Base-by-base conservation (phyloP, 2,113 vertebrate genomes). In the Gnathonemus echidnorhynchus region DNA sequence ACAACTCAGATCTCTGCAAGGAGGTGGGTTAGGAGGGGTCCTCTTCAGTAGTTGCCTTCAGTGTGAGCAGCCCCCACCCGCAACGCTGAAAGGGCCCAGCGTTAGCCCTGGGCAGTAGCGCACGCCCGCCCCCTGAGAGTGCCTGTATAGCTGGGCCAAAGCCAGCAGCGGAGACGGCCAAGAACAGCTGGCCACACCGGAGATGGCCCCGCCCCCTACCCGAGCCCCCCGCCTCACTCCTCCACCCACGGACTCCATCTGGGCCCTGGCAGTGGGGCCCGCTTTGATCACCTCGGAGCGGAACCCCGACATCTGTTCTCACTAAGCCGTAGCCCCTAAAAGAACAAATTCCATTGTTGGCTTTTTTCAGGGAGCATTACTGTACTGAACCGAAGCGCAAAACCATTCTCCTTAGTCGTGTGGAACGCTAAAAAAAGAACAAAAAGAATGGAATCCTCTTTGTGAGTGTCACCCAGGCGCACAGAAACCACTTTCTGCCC, bases 221-320 rank as follows among this genome's bases (percentile, higher is more conserved):
- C 5, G 5, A 80, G 15, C 27, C 74, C 74, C 92, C 93, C 92
- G 86, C 90, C 91, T 87, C 93, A 91, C 92, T 93, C 91, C 92
- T 93, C 93, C 92, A 92, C 93, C 93, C 92, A 93, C 93, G 91
- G 91, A 90, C 91, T 95, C 94, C 94, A 94, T 95, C 94, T 95
- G 94, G 91, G 93, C 92, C 91, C 86, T 88, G 49, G 93, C 83
- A 93, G 88, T 90, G 89, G 92, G 92, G 86, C 35, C 80, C 89
- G 91, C 93, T 95, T 94, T 94, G 93, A 94, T 93, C 91, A 91
- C 53, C 46, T 87, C 80, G 91, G 88, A 93, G 87, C 45, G 74
- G 92, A 94, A 92, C 88, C 91, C 91, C 91, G 45, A 92, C 93
- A 95, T 95, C 93, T 94, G 92, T 92, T 93, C 91, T 91, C 90